Conservation (phyloP, 2,113 vertebrate genomes). For the Cynoglossus semilaevis region DNA sequence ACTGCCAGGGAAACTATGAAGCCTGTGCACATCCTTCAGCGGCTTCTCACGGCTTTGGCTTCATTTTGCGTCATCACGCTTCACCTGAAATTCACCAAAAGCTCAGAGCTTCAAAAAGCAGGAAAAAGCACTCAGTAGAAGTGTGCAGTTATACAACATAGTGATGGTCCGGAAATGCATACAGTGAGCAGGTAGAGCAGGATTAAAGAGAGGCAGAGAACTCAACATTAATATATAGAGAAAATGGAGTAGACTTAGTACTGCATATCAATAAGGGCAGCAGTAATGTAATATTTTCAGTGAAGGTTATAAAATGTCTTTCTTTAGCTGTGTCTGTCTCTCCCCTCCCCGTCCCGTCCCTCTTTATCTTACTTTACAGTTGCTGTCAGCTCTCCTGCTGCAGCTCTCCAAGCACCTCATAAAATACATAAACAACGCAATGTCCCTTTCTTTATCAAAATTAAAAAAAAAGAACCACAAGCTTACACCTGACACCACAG, state of each 20-base stretch:
- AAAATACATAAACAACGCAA: conserved; percentile 30
- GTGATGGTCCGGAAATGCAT: conserved; percentile 5
- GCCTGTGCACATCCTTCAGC: conserved; percentile 3
- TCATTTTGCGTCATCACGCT: conserved; percentile 5
- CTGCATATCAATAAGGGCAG: conserved; percentile 43
- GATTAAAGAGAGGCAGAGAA: conserved; percentile 12
- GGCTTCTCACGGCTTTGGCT: neutral
- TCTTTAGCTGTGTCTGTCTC: conserved; percentile 18
- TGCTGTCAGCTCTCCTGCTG: conserved; percentile 31
- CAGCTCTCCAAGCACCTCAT: conserved; percentile 30
- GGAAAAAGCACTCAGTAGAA: neutral
- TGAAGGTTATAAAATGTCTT: conserved; percentile 36
- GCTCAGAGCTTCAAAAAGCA: neutral
- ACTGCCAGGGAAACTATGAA: conserved; percentile 16
- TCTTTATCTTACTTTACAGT: conserved; percentile 43
- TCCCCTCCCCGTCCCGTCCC: conserved; percentile 9
- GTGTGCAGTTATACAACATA: neutral
- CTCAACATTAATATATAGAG: neutral
- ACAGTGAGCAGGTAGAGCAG: neutral
- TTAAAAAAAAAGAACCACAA: too few species aligned
- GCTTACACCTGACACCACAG: neutral
- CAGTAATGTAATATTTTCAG: conserved; percentile 47
- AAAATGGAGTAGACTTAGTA: conserved; percentile 3
- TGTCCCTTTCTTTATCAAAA: neutral
- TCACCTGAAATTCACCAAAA: neutral